A percentile compares a stretch with the other conserved stretches of the same genome.
phyloP scores from a whole-genome alignment of 2,797 vertebrate species.

The Coilia nasus region DNA sequence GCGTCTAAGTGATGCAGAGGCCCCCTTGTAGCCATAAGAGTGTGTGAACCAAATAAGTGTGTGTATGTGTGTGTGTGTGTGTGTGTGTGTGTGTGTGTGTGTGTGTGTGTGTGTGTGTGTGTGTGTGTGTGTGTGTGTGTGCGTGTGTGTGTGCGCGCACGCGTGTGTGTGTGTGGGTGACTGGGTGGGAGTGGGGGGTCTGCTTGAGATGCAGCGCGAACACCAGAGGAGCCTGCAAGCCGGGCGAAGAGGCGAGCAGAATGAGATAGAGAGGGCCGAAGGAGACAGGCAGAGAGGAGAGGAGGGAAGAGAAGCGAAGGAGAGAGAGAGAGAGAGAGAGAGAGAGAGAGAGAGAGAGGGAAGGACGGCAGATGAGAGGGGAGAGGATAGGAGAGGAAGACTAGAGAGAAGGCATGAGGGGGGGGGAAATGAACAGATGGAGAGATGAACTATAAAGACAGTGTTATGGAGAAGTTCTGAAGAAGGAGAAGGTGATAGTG shows the following conservation, averaged over 20 bases:
- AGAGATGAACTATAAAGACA: neutral
- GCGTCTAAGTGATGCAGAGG: neutral
- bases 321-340: slow-evolving; percentile 21
- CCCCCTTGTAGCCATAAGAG: neutral
- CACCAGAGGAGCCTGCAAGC: slow-evolving; percentile 69
- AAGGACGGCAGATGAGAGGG: neutral
- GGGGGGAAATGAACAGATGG: neutral
- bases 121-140: too few species aligned
- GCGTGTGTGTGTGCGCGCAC: too few species aligned
- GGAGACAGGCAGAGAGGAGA: neutral
- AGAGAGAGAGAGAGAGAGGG: slow-evolving; percentile 34
- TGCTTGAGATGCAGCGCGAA: slow-evolving; percentile 47
- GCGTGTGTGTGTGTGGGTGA: too few species aligned
- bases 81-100: too few species aligned
- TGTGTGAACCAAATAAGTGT: neutral
- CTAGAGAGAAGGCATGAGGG: neutral
- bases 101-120: too few species aligned
- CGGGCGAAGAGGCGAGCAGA: slow-evolving; percentile 52
- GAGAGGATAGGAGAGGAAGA: neutral
- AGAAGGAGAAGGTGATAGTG: neutral
- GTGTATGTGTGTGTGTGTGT: too few species aligned
- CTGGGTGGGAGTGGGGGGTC: neutral
- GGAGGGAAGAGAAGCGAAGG: slow-evolving; percentile 38
- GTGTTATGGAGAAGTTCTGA: neutral
- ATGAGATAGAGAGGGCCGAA: neutral